Base-by-base conservation (phyloP, 2,888 invertebrate species). In the Tyria jacobaeae region DNA sequence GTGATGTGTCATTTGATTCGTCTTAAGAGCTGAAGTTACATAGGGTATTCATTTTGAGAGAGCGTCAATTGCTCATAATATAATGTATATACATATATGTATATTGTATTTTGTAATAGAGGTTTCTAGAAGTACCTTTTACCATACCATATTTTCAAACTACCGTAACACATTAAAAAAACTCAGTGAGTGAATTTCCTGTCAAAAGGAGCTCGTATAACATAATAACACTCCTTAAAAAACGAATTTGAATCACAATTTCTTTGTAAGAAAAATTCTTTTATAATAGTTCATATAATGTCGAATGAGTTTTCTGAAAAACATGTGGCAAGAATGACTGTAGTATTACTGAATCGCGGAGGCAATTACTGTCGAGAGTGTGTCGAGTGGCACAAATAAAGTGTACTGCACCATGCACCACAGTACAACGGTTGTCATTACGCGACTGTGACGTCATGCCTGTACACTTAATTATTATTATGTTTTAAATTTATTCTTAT, bases 251-350 rank as follows among this genome's bases (percentile, higher is more conserved):
- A 73, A 70, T 61, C 49, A 68, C 35, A 57, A 61, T 64, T 60
- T 35, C 54, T 62, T 57, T 52, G 37, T 50, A 39, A 51, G 53
- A 58, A 62, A 76, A 68, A 66, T 57, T 60, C 62, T 56, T 70
- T 62, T 39, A 44, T 58, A 64, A 68, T 59, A 51, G 58, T 64
- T 74, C 60, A 74, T 70, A 70, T 65, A 76, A 70, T 57, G 63
- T 74, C 63, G 63, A 63, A 70, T 58, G 51, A 48, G 51, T 66
- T 64, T 63, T 51, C 64, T 58, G 57, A 44, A 55, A 62, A 62
- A 75, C 66, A 66, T 66, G 60, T 64, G 47, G 35, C n/a, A 65
- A 66, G 57, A 66, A 71, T 66, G n/a, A n/a, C n/a, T 62, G 64
- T 66, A 71, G 56, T 57, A 54, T 57, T 37, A 60, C 62, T 64